These are phyloP conservation scores for Dendrophyllia cribrosa DNA, from an alignment of 64 coral and sea anemone genomes.

Conservation along the genomic window DNA sequence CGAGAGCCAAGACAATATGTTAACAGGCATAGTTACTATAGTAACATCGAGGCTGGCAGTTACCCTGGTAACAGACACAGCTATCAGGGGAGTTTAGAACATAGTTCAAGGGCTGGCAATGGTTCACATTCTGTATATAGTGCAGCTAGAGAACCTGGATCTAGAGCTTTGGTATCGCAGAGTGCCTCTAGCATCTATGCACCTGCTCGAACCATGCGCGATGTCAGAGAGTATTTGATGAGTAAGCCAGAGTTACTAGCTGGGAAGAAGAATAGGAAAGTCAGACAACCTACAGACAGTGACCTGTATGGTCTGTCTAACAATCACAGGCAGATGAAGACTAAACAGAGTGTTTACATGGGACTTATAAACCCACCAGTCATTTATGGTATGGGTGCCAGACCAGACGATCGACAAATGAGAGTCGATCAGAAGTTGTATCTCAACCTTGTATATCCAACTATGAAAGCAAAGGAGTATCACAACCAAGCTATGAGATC, in stretches of 20 bases:
- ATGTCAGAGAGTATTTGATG: constrained; percentile 79
- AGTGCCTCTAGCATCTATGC: constrained; percentile 57
- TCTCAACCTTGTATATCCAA: constrained; percentile 79
- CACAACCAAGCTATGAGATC: constrained; percentile 37
- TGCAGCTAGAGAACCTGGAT: constrained; percentile 25
- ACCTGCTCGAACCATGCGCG: constrained; percentile 74
- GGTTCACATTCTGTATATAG: constrained; percentile 26
- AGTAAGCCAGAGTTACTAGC: constrained; percentile 80
- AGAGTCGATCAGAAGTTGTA: constrained; percentile 91
- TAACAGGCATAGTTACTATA: constrained; percentile 34
- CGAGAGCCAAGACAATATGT: neutral
- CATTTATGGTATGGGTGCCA: constrained; percentile 75
- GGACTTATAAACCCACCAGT: constrained; percentile 81
- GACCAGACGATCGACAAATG: constrained; percentile 54
- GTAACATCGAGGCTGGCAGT: neutral
- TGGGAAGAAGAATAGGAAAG: constrained; percentile 70
- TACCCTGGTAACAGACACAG: neutral
- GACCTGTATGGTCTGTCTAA: constrained; percentile 36
- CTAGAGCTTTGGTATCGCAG: constrained; percentile 39
- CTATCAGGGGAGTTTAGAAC: constrained; percentile 33
- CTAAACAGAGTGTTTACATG: constrained; percentile 88
- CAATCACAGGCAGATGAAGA: constrained; percentile 88
- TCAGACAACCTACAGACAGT: constrained; percentile 24
- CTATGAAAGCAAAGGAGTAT: constrained; percentile 53
- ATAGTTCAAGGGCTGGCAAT: neutral